Percentiles rank a stretch among this genome's conserved stretches.
Conservation (phyloP, 2,888 invertebrate species). For the Xanthostigma xanthostigma region DNA sequence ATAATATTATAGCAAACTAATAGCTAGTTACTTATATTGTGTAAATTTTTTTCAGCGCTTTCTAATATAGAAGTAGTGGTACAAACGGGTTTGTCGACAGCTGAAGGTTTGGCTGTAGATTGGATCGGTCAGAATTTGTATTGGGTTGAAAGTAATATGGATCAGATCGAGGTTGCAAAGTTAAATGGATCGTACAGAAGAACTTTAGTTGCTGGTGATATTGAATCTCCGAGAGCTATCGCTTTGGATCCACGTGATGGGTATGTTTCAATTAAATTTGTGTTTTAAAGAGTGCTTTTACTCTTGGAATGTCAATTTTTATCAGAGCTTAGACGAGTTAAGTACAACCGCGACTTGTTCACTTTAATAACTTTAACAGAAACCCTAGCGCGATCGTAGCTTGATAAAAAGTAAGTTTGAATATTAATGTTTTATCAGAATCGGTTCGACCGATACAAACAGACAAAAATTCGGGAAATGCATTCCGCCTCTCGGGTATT, state of each 20-base stretch:
- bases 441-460: too few relatives aligned
- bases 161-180: slow-evolving; percentile 69
- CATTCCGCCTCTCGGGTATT: too few relatives aligned
- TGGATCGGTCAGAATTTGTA: slow-evolving; percentile 78
- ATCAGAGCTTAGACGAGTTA: too few relatives aligned
- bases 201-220: slow-evolving; percentile 63
- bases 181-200: slow-evolving; percentile 60
- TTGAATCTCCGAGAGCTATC: slow-evolving; percentile 73
- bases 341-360: too few relatives aligned
- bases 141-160: slow-evolving; percentile 74
- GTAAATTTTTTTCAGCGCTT: slow-evolving; percentile 30
- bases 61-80: slow-evolving; percentile 70
- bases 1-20: too few relatives aligned
- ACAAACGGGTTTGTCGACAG: slow-evolving; percentile 67
- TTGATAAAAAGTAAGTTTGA: too few relatives aligned
- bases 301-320: background rate
- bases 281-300: background rate
- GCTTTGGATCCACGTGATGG: slow-evolving; percentile 66
- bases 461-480: too few relatives aligned
- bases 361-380: too few relatives aligned
- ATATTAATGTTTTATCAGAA: too few relatives aligned
- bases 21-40: too few relatives aligned
- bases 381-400: too few relatives aligned
- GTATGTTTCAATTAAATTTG: slow-evolving; percentile 21
- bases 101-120: slow-evolving; percentile 81